Conservation (phyloP, 2,797 vertebrate species). For the Hafferia zeledoni region DNA sequence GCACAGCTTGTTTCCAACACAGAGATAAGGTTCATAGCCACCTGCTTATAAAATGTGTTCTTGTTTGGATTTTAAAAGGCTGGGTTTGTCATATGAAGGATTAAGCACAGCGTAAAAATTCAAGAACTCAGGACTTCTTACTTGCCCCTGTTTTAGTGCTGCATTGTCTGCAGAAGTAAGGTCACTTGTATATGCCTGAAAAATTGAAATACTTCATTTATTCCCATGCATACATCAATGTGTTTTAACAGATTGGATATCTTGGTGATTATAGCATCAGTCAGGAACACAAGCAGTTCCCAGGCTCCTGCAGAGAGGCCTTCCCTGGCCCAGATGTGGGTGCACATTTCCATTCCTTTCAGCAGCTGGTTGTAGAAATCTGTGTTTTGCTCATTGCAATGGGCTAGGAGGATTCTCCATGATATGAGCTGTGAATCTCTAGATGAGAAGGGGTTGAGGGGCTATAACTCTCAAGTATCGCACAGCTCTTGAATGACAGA, state of each 20-base stretch:
- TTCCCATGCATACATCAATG: background rate
- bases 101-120: background rate
- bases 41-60: background rate
- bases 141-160: background rate
- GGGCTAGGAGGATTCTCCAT: background rate
- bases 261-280: background rate
- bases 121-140: background rate
- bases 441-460: background rate
- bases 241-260: background rate
- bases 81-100: background rate
- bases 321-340: background rate
- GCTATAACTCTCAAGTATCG: background rate
- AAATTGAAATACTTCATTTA: background rate
- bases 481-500: background rate
- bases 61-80: background rate
- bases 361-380: background rate
- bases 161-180: background rate
- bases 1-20: background rate
- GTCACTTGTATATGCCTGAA: background rate
- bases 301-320: background rate
- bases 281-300: background rate
- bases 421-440: background rate
- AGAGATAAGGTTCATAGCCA: background rate
- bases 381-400: background rate
- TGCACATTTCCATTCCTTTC: background rate